phyloP scores from a whole-genome alignment of 2,113 vertebrate species.

The Dunckerocampus dactyliophorus region DNA sequence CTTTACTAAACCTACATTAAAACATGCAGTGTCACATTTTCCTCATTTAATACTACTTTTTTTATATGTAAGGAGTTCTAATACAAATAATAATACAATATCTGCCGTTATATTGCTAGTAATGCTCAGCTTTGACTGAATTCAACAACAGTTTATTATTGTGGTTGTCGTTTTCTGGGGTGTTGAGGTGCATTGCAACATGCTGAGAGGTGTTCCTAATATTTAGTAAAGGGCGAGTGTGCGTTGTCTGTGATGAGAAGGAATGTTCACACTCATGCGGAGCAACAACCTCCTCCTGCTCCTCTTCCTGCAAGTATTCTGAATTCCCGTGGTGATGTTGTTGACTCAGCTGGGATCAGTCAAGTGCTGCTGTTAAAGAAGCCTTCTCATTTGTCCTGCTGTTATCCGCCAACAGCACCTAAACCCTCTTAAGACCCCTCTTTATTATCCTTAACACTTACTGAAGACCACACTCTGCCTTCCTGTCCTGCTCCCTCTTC shows the following conservation, averaged over 20 bases:
- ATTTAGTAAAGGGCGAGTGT: conserved; percentile 23
- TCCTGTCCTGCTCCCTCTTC: conserved; percentile 38
- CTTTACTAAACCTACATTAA: too few species aligned
- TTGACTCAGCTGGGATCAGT: conserved; percentile 73
- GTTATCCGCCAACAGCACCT: conserved; percentile 58
- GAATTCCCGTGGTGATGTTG: conserved; percentile 51
- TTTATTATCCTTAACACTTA: conserved; percentile 73
- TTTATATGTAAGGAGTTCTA: too few species aligned
- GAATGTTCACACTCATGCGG: conserved; percentile 33
- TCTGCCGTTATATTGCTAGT: too few species aligned
- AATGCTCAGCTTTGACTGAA: too few species aligned
- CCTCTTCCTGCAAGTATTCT: conserved; percentile 40
- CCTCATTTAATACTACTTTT: too few species aligned
- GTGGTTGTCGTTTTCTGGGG: too few species aligned
- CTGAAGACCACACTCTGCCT: conserved; percentile 47
- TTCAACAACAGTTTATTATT: too few species aligned
- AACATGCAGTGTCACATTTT: too few species aligned
- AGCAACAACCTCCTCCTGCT: conserved; percentile 25
- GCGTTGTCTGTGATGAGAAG: conserved; percentile 32
- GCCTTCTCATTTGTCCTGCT: conserved; percentile 65
- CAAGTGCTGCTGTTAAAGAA: conserved; percentile 51
- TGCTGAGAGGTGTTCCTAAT: background rate
- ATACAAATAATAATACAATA: too few species aligned
- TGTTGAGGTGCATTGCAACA: too few species aligned
- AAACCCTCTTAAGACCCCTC: conserved; percentile 55